Evolutionary conservation across 1,140 invertebrate genomes (phyloP).

Genomic region (fruit fly (Drosophila melanogaster)): Release_6_plus_ISO1_MT NT_037436.4:6067501-6068000

Average conservation of each 20-base stretch:
- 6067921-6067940: constrained; percentile 35
- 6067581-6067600: constrained; percentile 1
- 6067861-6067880: constrained; percentile 55
- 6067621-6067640: background rate
- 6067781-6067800: constrained; percentile 52
- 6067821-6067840: constrained; percentile 20
- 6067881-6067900: constrained; percentile 27
- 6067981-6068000: constrained; percentile 10
- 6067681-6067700: background rate
- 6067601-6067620: constrained; percentile 21
- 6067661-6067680: background rate
- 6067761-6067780: constrained; percentile 31
- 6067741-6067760: constrained; percentile 35
- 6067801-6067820: constrained; percentile 50
- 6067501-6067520: too few relatives aligned
- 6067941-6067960: constrained; percentile 35
- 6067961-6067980: constrained; percentile 20
- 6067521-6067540: too few relatives aligned
- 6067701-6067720: background rate
- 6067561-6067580: background rate
- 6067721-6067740: constrained; percentile 34
- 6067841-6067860: constrained; percentile 36
- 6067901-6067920: background rate
- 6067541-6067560: background rate
- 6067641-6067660: background rate